Evolutionary conservation across 2,888 invertebrate genomes (phyloP), one percentile per base, ranked within the genome.

Genomic region (Meandrusa payeni): DNA sequence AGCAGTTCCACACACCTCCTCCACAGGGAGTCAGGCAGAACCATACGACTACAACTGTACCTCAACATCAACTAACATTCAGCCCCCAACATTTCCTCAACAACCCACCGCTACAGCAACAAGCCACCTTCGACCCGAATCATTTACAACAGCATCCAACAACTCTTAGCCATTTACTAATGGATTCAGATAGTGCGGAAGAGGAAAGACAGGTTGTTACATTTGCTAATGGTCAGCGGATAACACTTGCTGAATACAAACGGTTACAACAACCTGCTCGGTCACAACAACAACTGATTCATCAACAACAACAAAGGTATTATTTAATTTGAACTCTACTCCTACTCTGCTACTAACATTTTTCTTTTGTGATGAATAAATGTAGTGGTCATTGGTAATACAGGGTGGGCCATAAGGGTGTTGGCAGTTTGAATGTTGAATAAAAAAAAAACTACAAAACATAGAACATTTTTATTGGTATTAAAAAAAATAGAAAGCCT

Each of bases 241-340:
- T 89, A 19, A 77, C 86, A 3, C 53, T 85, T n/a, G 85, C 80
- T 0, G 88, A 89, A 32, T 86, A 80, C 47, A 83, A 76, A 56
- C 68, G 79, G 41, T 62, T 82, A 52, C 85, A 81, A 23, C 74
- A 74, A 15, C 65, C 77, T n/a, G 73, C 75, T 5, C 58, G 70
- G 26, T 53, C 68, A 24, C 51, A 55, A 20, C 52, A 52, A 39
- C 50, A 41, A 33, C 17, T 32, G 12, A n/a, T 26, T 9, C 28
- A 13, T 9, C 45, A 43, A 27, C 43, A 32, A 13, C 39, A 41
- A 23, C 15, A 15, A 15, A 15, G 15, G 15, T 15, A 15, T 15
- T n/a, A n/a, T n/a, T n/a, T n/a, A n/a, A n/a, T n/a, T n/a, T n/a
- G n/a, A n/a, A n/a, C n/a, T n/a, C n/a, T n/a, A n/a, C n/a, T n/a